A percentile compares a stretch with the other conserved stretches of the same genome.
phyloP scores from a whole-genome alignment of 2,888 invertebrate genomes.

The Netelia inedita region DNA sequence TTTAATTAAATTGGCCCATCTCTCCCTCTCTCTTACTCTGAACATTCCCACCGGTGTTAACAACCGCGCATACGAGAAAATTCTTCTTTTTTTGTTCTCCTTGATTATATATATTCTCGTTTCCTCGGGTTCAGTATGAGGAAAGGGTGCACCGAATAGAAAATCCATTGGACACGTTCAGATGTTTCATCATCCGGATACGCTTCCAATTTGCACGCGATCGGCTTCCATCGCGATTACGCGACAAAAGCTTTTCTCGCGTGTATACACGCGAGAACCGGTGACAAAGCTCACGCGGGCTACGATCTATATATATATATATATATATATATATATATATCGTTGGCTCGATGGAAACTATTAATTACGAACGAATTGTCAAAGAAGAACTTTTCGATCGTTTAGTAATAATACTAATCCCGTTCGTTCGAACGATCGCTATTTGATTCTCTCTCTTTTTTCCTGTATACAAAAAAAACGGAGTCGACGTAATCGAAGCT shows the following conservation, averaged over 20 bases:
- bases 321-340: no score
- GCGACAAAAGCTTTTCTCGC: neutral
- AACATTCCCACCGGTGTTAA: neutral
- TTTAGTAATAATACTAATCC: no score
- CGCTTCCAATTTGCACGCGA: constrained; percentile 27
- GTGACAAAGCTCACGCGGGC: neutral
- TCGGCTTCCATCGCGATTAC: neutral
- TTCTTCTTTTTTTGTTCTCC: constrained; percentile 9
- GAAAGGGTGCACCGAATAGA: neutral
- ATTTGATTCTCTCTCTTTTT: no score
- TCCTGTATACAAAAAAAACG: no score
- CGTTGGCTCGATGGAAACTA: no score
- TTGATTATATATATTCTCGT: constrained; percentile 20
- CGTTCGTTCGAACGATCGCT: no score
- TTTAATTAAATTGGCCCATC: constrained; percentile 43
- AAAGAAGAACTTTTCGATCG: no score
- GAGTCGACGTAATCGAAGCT: no score
- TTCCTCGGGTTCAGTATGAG: constrained; percentile 14
- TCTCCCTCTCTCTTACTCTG: no score
- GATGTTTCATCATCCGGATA: constrained; percentile 36
- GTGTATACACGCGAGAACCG: no score
- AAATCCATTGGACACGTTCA: constrained; percentile 26
- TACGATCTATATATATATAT: no score
- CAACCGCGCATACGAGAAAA: constrained; percentile 6
- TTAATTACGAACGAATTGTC: no score